Conservation (phyloP, 2,888 invertebrate species). For the Lymantria monacha region DNA sequence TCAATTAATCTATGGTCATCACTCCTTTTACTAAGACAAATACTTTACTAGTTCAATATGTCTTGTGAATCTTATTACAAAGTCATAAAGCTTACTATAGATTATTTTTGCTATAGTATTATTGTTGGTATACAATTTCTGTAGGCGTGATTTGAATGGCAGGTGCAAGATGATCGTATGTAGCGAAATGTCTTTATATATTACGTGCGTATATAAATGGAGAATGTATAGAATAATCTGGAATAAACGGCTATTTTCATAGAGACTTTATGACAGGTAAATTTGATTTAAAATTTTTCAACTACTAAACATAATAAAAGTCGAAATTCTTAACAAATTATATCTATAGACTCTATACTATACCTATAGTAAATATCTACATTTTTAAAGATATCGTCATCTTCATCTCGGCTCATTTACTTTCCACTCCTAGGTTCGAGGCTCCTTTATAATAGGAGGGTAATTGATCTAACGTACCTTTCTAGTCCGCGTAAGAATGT, state of each 20-base stretch:
- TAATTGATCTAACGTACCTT: too few relatives aligned
- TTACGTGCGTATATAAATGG: slow-evolving; percentile 21
- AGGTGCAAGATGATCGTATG: slow-evolving; percentile 53
- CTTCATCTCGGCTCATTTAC: too few relatives aligned
- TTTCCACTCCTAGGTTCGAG: too few relatives aligned
- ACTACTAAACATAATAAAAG: too few relatives aligned
- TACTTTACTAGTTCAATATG: slow-evolving; percentile 21
- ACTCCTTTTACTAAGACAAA: slow-evolving; percentile 32
- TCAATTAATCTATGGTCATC: slow-evolving; percentile 35
- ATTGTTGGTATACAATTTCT: slow-evolving; percentile 32
- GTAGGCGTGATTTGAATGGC: slow-evolving; percentile 70
- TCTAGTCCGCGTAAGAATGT: too few relatives aligned
- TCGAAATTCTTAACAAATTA: too few relatives aligned
- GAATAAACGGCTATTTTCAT: background rate
- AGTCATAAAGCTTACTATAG: slow-evolving; percentile 10
- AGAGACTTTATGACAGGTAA: background rate
- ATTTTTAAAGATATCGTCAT: too few relatives aligned
- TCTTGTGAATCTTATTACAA: slow-evolving; percentile 13
- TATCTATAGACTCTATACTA: too few relatives aligned
- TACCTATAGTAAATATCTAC: too few relatives aligned
- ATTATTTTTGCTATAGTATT: slow-evolving; percentile 6
- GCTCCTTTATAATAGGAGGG: too few relatives aligned
- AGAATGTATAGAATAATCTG: slow-evolving; percentile 7
- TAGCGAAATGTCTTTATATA: slow-evolving; percentile 57
- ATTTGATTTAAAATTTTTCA: too few relatives aligned